Conservation (phyloP, 2,888 invertebrate genomes). For the Orchesella flavescens region DNA sequence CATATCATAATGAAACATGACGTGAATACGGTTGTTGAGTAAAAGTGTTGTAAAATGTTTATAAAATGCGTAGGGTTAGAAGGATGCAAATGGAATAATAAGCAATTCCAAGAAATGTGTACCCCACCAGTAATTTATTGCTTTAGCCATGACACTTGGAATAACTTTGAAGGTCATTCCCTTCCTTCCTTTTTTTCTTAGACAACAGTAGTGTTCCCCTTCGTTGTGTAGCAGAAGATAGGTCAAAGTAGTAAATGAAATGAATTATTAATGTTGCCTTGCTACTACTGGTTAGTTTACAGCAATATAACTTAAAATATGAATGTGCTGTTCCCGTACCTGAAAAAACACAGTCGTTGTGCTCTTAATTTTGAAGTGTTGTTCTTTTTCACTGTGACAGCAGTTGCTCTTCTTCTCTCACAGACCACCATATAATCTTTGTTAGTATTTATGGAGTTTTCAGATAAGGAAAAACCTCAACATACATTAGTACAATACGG, state of each 20-base stretch:
- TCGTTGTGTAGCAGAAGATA: not conserved
- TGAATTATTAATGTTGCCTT: constrained; percentile 43
- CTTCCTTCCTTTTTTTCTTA: not conserved
- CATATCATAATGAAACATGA: no score
- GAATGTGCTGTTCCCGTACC: no score
- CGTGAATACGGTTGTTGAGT: no score
- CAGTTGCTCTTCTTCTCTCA: no score
- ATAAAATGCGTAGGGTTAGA: constrained; percentile 26
- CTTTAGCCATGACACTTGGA: constrained; percentile 29
- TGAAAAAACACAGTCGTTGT: no score
- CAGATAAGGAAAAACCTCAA: no score
- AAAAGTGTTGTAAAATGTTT: not conserved
- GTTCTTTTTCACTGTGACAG: no score
- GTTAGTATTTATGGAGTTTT: no score
- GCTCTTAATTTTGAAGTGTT: no score
- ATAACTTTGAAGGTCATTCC: constrained; percentile 54
- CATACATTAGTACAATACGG: no score
- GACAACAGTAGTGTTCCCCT: not conserved
- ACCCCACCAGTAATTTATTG: constrained; percentile 37
- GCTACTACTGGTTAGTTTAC: not conserved
- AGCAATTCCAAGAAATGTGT: constrained; percentile 19
- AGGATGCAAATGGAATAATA: constrained; percentile 60
- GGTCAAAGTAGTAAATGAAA: constrained; percentile 48
- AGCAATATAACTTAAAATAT: not conserved
- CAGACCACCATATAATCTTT: no score